Evolutionary conservation across 92 coral and sea anemone species (phyloP), one percentile per base, ranked within the genome.

Genomic region (Anthopleura xanthogrammica): DNA sequence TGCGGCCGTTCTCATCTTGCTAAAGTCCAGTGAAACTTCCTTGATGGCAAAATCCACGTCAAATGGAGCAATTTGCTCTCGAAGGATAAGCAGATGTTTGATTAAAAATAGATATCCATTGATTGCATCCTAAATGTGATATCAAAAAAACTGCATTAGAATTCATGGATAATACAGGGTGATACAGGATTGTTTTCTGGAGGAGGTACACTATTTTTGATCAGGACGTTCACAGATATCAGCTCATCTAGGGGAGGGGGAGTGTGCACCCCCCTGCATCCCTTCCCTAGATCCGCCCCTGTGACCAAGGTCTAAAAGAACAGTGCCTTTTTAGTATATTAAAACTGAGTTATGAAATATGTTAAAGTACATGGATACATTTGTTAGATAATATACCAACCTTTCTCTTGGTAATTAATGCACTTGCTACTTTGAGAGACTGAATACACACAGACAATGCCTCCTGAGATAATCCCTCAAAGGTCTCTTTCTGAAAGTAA

Each of bases 51-150:
- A 97, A 83, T 97, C 99, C 29, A 97, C 99, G 76, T 97, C 98
- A 88, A 97, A 97, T 22, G 99, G 98, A 42, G 99, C 99, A 48
- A 97, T 97, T 90, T 97, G 99, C 87, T 97, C 99, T 77, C 99
- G 87, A 70, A 97, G 92, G 74, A 97, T 97, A 87, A 97, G 90
- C 5, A 97, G 86, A 79, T 97, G 99, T 72, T 97, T 97, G 83
- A 97, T 97, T 24, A 97, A 80, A 88, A 97, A 97, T 77, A 97
- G 36, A 78, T 97, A 91, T 60, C 99, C 98, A 82, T 97, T 97
- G 85, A 94, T 94, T 22, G 99, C 93, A 83, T 95, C 99, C 99
- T 95, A 85, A 12, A 22, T 54, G 36, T 43, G 56, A 36, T 11
- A 43, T 16, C 58, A 54, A 13, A 54, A 54, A 54, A 54, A 10